phyloP scores from a whole-genome alignment of 1,140 invertebrate species.

The Philaenus spumarius region DNA sequence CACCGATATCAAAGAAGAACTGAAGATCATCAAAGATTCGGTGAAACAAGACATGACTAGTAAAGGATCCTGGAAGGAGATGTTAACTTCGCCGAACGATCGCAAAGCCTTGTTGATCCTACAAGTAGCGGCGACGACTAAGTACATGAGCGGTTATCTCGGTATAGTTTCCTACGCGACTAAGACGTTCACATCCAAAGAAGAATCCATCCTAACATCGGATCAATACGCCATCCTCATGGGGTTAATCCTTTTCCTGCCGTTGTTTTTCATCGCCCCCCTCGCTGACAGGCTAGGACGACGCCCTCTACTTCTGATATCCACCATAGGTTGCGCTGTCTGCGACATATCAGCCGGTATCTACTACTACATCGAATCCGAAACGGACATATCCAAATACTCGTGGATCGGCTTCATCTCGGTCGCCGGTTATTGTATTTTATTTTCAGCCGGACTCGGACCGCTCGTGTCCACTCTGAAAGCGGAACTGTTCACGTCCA shows the following conservation, averaged over 20 bases:
- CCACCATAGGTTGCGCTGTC: slow-evolving; percentile 22
- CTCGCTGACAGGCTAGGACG: slow-evolving; percentile 37
- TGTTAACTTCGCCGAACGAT: slow-evolving; percentile 14
- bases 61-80: slow-evolving; percentile 20
- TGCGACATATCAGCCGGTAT: slow-evolving; percentile 6
- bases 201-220: slow-evolving; percentile 31
- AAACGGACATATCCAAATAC: slow-evolving; percentile 12
- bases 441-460: slow-evolving; percentile 40
- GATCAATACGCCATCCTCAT: slow-evolving; percentile 33
- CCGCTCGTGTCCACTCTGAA: slow-evolving; percentile 41
- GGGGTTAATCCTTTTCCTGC: slow-evolving; percentile 33
- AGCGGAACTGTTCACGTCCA: slow-evolving; percentile 42
- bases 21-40: slow-evolving; percentile 17
- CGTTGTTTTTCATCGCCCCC: slow-evolving; percentile 33
- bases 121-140: slow-evolving; percentile 11
- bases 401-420: slow-evolving; percentile 36
- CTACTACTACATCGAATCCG: slow-evolving; percentile 14
- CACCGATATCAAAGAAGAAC: slow-evolving; percentile 12
- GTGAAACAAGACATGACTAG: slow-evolving; percentile 19
- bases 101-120: slow-evolving; percentile 21
- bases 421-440: slow-evolving; percentile 38
- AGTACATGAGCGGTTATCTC: slow-evolving; percentile 24
- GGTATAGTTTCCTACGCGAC: slow-evolving; percentile 33
- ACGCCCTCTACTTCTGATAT: slow-evolving; percentile 41
- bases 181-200: slow-evolving; percentile 41